Base-by-base conservation (phyloP, 2,113 vertebrate genomes). In the Hemiprocne comata region DNA sequence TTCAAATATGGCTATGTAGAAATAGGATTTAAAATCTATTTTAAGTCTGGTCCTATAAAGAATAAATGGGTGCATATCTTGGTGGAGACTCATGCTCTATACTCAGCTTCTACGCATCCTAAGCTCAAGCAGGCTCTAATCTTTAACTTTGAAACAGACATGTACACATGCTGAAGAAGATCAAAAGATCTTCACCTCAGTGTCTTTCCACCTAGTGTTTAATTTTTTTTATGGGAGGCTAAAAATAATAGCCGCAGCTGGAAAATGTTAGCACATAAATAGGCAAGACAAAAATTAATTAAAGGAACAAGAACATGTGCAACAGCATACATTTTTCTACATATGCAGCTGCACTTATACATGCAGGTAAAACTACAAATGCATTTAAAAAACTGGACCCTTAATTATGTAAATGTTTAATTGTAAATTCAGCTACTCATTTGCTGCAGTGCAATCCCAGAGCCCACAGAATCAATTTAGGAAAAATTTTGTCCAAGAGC, bases 21-120 rank as follows among this genome's bases (percentile, higher is more conserved):
- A 95, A 86, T 29, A 91, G 61, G n/a, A 61, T 91, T 94, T 85
- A 28, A 95, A 84, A 65, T 87, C 87, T 94, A 69, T 94, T 91
- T 89, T 3, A 19, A 18, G 36, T 82, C 57, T 87, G 33, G 33
- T 92, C 57, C 70, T 75, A 69, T 76, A 75, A 64, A 72, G 64
- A 67, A 87, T 75, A 77, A 93, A 71, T 51, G 78, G 14, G 7
- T 50, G 7, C 53, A 76, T 89, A 91, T 61, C 40, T 93, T 80
- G 87, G 40, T 70, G 34, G 29, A 66, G 29, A 77, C 16, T 76
- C 46, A 76, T 69, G 86, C 24, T 29, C 77, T 69, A n/a, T 8
- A 20, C 17, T 46, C 17, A 61, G 28, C 44, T 77, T 71, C 44
- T 89, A 53, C 33, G 38, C 33, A 17, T 55, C 61, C 17, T 71